Evolutionary conservation across 2,113 vertebrate species (phyloP).

Genomic region (Sphyrna mokarran): DNA sequence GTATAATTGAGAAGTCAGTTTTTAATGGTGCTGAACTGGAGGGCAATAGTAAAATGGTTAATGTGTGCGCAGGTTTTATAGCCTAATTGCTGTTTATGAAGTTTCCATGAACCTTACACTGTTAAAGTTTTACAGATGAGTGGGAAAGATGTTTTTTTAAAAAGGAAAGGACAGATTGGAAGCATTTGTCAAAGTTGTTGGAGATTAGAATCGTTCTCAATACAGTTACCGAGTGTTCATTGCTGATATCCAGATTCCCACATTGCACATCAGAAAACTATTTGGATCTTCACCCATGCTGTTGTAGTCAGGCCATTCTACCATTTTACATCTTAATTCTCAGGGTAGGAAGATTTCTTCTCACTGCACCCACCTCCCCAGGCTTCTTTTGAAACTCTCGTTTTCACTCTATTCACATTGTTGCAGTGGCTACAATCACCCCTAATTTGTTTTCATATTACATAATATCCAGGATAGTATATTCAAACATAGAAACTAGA

Average conservation of each 20-base stretch:
- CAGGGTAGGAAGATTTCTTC: neutral
- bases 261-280: neutral
- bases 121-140: constrained; percentile 26
- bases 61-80: constrained; percentile 4
- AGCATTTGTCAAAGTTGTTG: neutral
- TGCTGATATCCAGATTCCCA: neutral
- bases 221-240: no score
- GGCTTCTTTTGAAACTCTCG: neutral
- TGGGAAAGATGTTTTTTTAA: neutral
- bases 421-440: neutral
- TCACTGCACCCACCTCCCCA: no score
- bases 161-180: neutral
- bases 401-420: neutral
- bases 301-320: neutral
- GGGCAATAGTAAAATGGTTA: neutral
- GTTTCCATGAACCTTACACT: neutral
- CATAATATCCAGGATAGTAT: neutral
- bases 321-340: neutral
- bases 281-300: neutral
- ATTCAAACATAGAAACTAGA: no score
- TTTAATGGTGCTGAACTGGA: neutral
- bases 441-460: neutral
- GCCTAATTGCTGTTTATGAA: neutral
- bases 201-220: neutral
- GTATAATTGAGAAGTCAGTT: neutral